Evolutionary conservation across 2,797 vertebrate species (phyloP).

Genomic region (Schizopygopsis malacanthus): DNA sequence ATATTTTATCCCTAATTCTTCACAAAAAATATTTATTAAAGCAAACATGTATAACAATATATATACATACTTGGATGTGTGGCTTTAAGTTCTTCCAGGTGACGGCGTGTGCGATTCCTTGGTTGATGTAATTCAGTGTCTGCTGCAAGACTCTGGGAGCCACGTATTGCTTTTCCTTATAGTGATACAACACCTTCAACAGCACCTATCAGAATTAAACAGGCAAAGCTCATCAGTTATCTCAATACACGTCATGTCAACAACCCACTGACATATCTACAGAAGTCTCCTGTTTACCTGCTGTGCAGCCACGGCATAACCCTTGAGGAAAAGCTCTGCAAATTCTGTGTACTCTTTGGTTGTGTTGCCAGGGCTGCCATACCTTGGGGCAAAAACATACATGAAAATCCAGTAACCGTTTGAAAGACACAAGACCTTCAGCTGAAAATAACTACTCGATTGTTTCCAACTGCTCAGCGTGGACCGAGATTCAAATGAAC

Average conservation of each 20-base stretch:
- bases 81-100: constrained; percentile 99
- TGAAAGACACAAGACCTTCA: constrained; percentile 27
- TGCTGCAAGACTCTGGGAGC: constrained; percentile 98
- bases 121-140: constrained; percentile 98
- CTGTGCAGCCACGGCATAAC: constrained; percentile 94
- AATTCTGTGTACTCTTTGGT: constrained; percentile 99
- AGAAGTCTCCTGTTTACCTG: constrained; percentile 79
- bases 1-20: not conserved
- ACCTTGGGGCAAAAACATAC: constrained; percentile 75
- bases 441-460: constrained; percentile 52
- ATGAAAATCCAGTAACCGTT: constrained; percentile 22
- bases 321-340: constrained; percentile 98
- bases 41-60: not conserved
- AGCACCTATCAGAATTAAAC: constrained; percentile 83
- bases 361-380: constrained; percentile 98
- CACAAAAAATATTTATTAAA: too few species aligned
- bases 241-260: constrained; percentile 2
- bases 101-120: constrained; percentile 96
- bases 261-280: not conserved
- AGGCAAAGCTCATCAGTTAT: constrained; percentile 10
- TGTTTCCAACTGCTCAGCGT: constrained; percentile 48
- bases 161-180: constrained; percentile 97
- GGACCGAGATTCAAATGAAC: constrained; percentile 36
- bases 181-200: constrained; percentile 97
- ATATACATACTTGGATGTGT: constrained; percentile 90